Evolutionary conservation across 2,888 invertebrate species (phyloP).

Genomic region (Chydorus sphaericus): DNA sequence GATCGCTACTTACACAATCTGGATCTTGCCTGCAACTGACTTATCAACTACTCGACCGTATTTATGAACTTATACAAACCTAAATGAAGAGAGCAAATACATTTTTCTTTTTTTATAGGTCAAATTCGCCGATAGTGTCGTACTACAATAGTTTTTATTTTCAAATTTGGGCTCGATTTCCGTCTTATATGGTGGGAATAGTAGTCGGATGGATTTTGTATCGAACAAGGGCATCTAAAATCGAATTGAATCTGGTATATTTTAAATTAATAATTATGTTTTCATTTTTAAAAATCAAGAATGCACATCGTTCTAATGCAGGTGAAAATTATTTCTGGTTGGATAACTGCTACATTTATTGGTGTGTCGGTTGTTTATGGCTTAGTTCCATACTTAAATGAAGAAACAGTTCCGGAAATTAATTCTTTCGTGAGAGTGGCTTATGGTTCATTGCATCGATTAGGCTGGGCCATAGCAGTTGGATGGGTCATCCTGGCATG

Average conservation of each 20-base stretch:
- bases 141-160: slow-evolving; percentile 46
- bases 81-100: not conserved
- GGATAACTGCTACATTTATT: not conserved
- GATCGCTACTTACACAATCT: slow-evolving; percentile 8
- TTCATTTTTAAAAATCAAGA: no score
- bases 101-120: no score
- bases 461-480: not conserved
- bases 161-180: slow-evolving; percentile 69
- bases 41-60: slow-evolving; percentile 10
- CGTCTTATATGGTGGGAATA: slow-evolving; percentile 66
- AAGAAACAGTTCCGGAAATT: not conserved
- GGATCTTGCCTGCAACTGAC: slow-evolving; percentile 9
- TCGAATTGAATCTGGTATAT: no score
- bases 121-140: no score
- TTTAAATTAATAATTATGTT: no score
- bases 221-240: slow-evolving; percentile 44
- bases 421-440: not conserved
- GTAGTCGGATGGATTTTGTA: slow-evolving; percentile 55
- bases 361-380: not conserved
- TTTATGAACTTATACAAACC: not conserved
- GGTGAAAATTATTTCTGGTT: no score
- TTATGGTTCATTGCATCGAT: not conserved
- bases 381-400: not conserved
- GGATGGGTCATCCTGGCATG: no score
- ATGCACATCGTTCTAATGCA: no score